These are phyloP conservation scores for Phenganax stokvisi DNA, from an alignment of 92 coral and sea anemone species.

Conservation along the genomic window DNA sequence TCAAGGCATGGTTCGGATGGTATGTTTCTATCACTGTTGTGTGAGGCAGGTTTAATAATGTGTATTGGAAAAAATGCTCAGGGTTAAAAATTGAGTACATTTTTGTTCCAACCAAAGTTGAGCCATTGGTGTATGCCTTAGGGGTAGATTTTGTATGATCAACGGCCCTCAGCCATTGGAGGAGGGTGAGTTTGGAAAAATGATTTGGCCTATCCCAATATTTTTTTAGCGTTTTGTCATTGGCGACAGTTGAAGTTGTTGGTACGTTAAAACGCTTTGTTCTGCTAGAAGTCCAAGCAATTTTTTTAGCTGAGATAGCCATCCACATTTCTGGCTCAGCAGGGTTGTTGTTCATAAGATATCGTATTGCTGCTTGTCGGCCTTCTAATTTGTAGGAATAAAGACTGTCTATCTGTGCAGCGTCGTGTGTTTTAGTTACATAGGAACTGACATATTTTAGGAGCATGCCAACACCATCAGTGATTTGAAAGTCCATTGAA, in stretches of 20 bases:
- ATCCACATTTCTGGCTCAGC: not conserved
- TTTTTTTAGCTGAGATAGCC: not conserved
- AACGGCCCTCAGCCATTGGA: slow-evolving; percentile 1
- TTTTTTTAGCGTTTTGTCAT: not conserved
- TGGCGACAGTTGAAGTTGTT: not conserved
- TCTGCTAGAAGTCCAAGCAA: not conserved
- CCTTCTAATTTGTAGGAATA: slow-evolving; percentile 27
- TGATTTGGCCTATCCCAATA: not conserved
- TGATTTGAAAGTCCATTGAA: slow-evolving; percentile 47
- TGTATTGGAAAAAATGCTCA: not conserved
- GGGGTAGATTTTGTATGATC: not conserved
- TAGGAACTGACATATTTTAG: slow-evolving; percentile 34
- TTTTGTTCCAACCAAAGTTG: slow-evolving; percentile 5
- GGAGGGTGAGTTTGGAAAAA: not conserved
- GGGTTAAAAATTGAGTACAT: not conserved
- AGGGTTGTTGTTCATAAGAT: not conserved
- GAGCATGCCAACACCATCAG: slow-evolving; percentile 45
- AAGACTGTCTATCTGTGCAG: not conserved
- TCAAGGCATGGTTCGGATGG: not conserved
- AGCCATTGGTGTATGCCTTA: not conserved
- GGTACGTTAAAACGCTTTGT: not conserved
- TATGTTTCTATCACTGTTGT: not conserved
- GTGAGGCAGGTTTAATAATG: not conserved
- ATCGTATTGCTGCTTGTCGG: slow-evolving; percentile 26
- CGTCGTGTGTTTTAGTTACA: slow-evolving; percentile 41